Evolutionary conservation across 2,888 invertebrate genomes (phyloP).

Genomic region (Caenorhabditis angaria): DNA sequence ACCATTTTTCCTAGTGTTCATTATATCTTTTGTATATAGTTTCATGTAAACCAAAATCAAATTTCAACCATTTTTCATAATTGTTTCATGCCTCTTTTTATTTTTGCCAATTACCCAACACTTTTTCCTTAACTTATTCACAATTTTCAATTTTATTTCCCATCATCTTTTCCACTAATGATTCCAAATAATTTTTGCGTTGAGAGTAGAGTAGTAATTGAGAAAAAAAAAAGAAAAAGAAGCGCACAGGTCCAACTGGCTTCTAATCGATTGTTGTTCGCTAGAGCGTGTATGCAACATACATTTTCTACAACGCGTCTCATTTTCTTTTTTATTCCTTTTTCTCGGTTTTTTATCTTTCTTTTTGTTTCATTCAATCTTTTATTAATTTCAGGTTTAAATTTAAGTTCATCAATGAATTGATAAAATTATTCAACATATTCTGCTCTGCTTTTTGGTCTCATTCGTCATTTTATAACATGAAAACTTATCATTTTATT

Average conservation of each 20-base stretch:
- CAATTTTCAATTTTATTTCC: neutral
- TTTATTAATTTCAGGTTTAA: neutral
- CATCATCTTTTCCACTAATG: neutral
- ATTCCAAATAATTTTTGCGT: too few species aligned
- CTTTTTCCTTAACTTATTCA: too few species aligned
- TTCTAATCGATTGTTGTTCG: neutral
- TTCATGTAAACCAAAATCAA: too few species aligned
- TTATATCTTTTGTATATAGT: too few species aligned
- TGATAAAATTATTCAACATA: neutral
- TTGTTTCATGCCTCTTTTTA: too few species aligned
- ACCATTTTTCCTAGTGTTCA: too few species aligned
- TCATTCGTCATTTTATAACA: slow-evolving; percentile 4
- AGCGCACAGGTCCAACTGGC: neutral
- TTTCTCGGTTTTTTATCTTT: neutral
- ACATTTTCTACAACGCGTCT: neutral
- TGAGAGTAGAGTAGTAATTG: neutral
- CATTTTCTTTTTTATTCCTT: neutral
- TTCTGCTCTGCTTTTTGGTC: neutral
- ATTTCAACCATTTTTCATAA: too few species aligned
- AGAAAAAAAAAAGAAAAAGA: neutral
- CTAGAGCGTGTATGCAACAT: neutral
- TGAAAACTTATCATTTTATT: neutral
- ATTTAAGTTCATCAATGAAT: neutral
- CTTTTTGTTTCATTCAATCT: neutral
- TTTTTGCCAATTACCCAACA: too few species aligned